phyloP scores from a whole-genome alignment of 2,797 vertebrate genomes.

The Sus cebifrons region DNA sequence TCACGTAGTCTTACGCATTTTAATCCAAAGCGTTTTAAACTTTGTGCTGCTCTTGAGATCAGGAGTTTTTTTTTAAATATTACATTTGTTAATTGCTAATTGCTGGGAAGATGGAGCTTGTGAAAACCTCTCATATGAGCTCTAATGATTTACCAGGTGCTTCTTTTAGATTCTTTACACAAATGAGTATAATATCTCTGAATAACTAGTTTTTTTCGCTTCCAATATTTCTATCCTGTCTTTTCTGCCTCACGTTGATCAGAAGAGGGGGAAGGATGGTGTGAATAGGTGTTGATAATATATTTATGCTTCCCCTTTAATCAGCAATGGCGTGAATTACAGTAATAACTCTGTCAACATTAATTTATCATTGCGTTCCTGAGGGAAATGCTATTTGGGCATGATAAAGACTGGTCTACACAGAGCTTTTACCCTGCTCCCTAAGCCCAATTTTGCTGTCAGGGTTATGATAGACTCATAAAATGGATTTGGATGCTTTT shows the following conservation, averaged over 20 bases:
- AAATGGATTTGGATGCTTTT: too few species aligned
- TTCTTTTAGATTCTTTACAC: neutral
- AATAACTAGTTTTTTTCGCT: constrained; percentile 16
- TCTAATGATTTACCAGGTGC: neutral
- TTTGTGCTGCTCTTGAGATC: neutral
- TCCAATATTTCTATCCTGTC: neutral
- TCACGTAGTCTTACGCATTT: neutral
- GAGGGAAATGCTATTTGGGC: neutral
- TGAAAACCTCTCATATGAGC: neutral
- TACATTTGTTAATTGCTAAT: neutral
- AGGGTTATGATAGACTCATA: too few species aligned
- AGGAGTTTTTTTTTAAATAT: neutral
- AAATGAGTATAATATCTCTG: neutral
- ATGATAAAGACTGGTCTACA: neutral
- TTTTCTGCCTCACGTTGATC: neutral
- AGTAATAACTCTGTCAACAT: constrained; percentile 4
- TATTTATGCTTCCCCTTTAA: neutral
- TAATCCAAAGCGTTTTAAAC: neutral
- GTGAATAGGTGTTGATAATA: neutral
- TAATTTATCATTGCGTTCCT: constrained; percentile 2
- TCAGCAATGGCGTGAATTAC: neutral
- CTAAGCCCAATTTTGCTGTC: neutral
- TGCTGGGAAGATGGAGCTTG: neutral
- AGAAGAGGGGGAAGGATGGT: neutral
- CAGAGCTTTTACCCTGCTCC: neutral